Percentiles rank a stretch among this genome's conserved stretches.
Conservation (phyloP, 1,140 invertebrate species). For the Coenobita brevimanus region DNA sequence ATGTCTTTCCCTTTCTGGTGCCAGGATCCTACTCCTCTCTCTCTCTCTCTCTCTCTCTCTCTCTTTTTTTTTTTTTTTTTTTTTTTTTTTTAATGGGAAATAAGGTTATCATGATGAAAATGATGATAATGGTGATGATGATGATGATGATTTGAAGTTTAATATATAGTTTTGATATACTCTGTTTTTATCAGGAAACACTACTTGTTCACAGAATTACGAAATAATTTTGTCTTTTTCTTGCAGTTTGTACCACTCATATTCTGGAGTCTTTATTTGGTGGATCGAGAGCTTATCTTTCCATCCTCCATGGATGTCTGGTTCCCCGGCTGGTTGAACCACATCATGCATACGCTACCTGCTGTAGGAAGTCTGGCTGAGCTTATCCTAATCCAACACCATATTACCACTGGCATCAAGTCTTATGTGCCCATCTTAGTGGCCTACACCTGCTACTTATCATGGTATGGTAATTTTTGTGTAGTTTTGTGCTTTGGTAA, state of each 20-base stretch:
- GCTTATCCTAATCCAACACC: neutral
- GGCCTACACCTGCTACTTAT: slow-evolving; percentile 26
- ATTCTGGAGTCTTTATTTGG: slow-evolving; percentile 89
- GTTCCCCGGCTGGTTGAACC: slow-evolving; percentile 91
- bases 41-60: no score
- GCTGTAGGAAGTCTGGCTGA: slow-evolving; percentile 13
- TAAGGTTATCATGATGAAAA: no score
- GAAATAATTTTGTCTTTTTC: neutral
- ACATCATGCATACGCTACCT: slow-evolving; percentile 85
- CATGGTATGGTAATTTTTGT: slow-evolving; percentile 15
- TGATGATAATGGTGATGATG: no score
- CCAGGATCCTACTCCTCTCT: no score
- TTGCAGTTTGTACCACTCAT: slow-evolving; percentile 87
- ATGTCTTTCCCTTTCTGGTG: no score
- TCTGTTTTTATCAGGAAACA: no score
- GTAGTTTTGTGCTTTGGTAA: neutral
- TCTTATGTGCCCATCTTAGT: slow-evolving; percentile 33
- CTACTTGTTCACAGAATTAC: no score
- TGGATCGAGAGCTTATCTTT: slow-evolving; percentile 90
- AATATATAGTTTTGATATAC: no score
- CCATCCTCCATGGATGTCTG: slow-evolving; percentile 85
- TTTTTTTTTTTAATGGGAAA: no score
- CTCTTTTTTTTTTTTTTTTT: no score
- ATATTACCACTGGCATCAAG: slow-evolving; percentile 5
- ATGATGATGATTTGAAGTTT: no score